phyloP scores from a whole-genome alignment of 2,113 vertebrate species.

The Notothenia rossii region DNA sequence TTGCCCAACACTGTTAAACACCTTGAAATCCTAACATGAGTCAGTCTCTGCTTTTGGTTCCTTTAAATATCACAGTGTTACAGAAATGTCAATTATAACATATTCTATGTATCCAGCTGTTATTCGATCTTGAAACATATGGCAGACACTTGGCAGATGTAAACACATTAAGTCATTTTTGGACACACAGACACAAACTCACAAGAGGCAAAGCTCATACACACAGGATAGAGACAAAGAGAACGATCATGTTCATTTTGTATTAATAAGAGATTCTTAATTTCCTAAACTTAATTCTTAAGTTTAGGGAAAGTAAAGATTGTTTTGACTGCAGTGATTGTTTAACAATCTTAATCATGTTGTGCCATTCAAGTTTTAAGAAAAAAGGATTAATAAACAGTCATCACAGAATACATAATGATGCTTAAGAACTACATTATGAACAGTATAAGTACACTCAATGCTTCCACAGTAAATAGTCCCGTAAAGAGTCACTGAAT shows the following conservation, averaged over 20 bases:
- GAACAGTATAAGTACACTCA: neutral
- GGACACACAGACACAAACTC: neutral
- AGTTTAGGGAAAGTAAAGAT: neutral
- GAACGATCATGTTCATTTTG: no score
- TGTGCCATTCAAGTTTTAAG: neutral
- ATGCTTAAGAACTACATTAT: neutral
- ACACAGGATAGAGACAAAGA: neutral
- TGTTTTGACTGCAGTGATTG: neutral
- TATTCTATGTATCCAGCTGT: no score
- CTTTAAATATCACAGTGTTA: no score
- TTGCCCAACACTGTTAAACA: no score
- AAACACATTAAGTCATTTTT: neutral
- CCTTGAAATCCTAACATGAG: no score
- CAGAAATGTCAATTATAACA: no score
- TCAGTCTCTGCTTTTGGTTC: no score
- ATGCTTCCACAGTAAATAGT: neutral
- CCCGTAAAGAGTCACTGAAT: neutral
- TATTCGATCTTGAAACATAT: no score
- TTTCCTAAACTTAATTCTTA: no score
- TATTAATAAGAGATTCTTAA: neutral
- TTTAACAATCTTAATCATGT: no score
- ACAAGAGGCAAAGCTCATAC: neutral
- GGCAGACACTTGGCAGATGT: no score
- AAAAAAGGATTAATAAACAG: neutral
- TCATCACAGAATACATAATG: neutral